Conservation (phyloP, 2,113 vertebrate species). For the Coracopsis vasa region DNA sequence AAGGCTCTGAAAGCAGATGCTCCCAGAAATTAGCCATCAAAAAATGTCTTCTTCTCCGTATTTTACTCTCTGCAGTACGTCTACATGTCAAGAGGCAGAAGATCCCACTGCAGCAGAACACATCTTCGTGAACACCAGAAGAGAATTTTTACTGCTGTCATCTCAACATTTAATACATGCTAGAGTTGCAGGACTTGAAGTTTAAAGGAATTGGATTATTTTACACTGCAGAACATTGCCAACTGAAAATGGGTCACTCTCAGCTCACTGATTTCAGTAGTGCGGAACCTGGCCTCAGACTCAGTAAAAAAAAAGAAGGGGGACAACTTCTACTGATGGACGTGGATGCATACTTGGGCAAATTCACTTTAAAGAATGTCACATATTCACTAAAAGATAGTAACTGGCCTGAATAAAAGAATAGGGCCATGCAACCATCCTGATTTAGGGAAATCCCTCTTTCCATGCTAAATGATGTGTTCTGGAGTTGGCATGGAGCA, state of each 20-base stretch:
- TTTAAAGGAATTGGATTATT: neutral
- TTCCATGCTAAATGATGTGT: neutral
- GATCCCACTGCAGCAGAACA: neutral
- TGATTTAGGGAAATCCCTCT: neutral
- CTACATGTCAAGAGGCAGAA: neutral
- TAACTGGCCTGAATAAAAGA: neutral
- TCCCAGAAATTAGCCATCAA: neutral
- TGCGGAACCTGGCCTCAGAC: neutral
- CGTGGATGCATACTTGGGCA: neutral
- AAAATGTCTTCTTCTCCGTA: neutral
- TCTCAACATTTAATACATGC: neutral
- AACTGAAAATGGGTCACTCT: neutral
- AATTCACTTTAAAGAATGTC: neutral
- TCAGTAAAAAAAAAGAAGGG: neutral
- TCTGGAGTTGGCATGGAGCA: accelerated
- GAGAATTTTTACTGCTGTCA: neutral
- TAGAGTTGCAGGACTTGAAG: neutral
- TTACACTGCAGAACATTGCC: neutral
- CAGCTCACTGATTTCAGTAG: neutral
- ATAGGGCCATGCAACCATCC: neutral
- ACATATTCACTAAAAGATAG: neutral
- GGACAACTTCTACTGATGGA: neutral
- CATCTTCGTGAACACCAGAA: neutral
- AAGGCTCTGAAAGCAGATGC: neutral
- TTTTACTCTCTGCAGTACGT: neutral